Base-by-base conservation (phyloP, 2,113 vertebrate species). In the Bubalus kerabau region DNA sequence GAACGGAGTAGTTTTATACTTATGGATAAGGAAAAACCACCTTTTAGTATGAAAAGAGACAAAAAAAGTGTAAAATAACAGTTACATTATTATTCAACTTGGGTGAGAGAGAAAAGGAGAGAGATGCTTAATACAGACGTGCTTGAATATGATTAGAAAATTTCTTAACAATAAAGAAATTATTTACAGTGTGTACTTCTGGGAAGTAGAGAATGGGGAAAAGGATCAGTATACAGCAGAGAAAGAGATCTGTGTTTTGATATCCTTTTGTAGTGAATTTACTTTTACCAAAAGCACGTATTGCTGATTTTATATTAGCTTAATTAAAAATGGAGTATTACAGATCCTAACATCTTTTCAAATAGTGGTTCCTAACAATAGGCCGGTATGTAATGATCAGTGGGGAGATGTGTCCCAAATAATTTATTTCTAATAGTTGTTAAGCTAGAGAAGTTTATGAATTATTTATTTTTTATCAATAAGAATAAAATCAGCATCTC, bases 381-480 rank as follows among this genome's bases (percentile, higher is more conserved):
- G 40, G 81, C 54, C 11, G 5, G 57, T 78, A 85, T 19, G 8
- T 84, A 95, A 97, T 93, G 30, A 96, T 85, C 43, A 46, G 56
- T 48, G 32, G 60, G 62, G 43, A 87, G 36, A 88, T 56, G 28
- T 43, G 26, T 90, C 52, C 23, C 74, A 97, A 93, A 60, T 81
- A 93, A 85, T 62, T 87, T 84, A 94, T 95, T 94, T 23, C 40
- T 82, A 82, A 30, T 17, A 78, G 19, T 36, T 78, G 52, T 80
- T 81, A 95, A 93, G 32, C 89, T 90, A 90, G 32, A 86, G n/a
- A 81, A 91, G 83, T 93, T 95, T 81, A 95, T 83, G 52, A 87
- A 86, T 87, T 78, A 52, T 89, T 60, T 90, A 91, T n/a, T 93
- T 89, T 64, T 97, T 91, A 96, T 88, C 95, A 97, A 81, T 50